Conservation (phyloP, 2,888 invertebrate species). For the Callyntrura sp. region DNA sequence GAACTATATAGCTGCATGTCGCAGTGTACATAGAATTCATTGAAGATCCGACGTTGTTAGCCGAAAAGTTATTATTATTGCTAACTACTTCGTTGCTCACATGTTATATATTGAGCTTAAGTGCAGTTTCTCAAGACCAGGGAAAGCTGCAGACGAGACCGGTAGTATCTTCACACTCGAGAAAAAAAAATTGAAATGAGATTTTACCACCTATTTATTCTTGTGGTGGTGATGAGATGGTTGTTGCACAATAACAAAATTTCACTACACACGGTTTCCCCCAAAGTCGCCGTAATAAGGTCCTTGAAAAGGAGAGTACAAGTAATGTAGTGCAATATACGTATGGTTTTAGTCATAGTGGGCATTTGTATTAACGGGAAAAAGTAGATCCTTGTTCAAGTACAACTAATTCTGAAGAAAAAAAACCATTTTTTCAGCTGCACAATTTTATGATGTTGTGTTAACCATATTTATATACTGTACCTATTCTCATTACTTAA, state of each 20-base stretch:
- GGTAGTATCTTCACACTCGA: too few species aligned
- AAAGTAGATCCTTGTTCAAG: neutral
- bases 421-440: neutral
- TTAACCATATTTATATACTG: too few species aligned
- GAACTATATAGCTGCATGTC: neutral
- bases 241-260: slow-evolving; percentile 16
- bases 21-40: slow-evolving; percentile 16
- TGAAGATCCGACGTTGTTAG: neutral
- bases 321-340: neutral
- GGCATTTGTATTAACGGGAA: neutral
- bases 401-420: neutral
- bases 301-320: neutral
- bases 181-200: slow-evolving; percentile 9
- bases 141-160: slow-evolving; percentile 39
- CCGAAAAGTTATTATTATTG: slow-evolving; percentile 54
- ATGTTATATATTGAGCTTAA: slow-evolving; percentile 31
- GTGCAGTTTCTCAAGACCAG: slow-evolving; percentile 18
- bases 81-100: slow-evolving; percentile 49
- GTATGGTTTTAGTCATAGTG: neutral
- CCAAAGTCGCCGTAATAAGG: neutral
- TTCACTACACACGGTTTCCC: neutral
- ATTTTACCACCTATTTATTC: slow-evolving; percentile 15
- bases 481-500: too few species aligned
- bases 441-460: too few species aligned
- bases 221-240: slow-evolving; percentile 29